Evolutionary conservation across 2,888 invertebrate genomes (phyloP).

Genomic region (Tachina grossa): DNA sequence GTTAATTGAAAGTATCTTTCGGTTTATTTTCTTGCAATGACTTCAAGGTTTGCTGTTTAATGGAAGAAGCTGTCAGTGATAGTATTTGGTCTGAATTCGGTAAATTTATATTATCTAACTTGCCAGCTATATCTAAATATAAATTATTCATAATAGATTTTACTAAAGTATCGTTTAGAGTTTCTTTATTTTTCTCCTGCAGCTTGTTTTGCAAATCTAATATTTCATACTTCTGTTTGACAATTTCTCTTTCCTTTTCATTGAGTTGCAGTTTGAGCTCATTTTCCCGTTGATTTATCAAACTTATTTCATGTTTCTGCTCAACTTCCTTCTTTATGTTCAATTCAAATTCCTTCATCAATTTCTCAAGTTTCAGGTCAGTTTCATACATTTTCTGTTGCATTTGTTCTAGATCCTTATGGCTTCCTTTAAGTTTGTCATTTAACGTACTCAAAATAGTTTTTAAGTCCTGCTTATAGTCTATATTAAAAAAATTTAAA

Average conservation of each 20-base stretch:
- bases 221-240: constrained; percentile 40
- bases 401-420: constrained; percentile 4
- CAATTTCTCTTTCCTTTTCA: constrained; percentile 32
- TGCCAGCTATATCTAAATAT: constrained; percentile 73
- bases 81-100: constrained; percentile 73
- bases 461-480: constrained; percentile 45
- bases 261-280: constrained; percentile 17
- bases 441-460: constrained; percentile 29
- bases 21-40: constrained; percentile 68
- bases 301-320: constrained; percentile 6
- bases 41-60: constrained; percentile 75
- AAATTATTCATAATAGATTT: constrained; percentile 78
- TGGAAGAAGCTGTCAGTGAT: constrained; percentile 74
- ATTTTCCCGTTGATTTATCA: constrained; percentile 8
- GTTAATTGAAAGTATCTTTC: not conserved
- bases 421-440: constrained; percentile 34
- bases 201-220: constrained; percentile 30
- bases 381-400: constrained; percentile 23
- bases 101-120: constrained; percentile 70
- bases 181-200: constrained; percentile 24
- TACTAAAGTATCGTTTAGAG: constrained; percentile 56
- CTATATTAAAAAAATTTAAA: constrained; percentile 52
- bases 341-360: constrained; percentile 33
- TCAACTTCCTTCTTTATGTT: not conserved
- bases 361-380: constrained; percentile 31